Base-by-base conservation (phyloP, 2,888 invertebrate genomes). In the Yponomeuta cagnagella region DNA sequence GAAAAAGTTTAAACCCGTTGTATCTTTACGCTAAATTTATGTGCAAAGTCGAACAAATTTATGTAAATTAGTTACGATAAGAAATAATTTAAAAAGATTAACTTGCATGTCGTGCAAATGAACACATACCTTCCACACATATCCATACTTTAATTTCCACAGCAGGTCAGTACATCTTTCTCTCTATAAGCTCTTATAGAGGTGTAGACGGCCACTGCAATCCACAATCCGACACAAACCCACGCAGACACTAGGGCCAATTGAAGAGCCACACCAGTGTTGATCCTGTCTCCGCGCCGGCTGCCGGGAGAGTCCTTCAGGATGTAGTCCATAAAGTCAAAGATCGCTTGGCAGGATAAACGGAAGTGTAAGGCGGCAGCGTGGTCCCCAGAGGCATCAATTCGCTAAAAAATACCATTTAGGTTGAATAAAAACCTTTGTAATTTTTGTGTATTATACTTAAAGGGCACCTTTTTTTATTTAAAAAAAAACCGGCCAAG, bases 291-390 rank as follows among this genome's bases (percentile, higher is more conserved):
- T 10, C 94, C 94, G 58, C 95, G 93, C 37, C 95, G 90, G 75
- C 94, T 93, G 74, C 94, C 94, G 70, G 93, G 94, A 0, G 94
- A 91, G 76, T 95, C 95, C 70, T 95, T 94, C 73, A 96, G 95
- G 72, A 97, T 88, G 77, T 96, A 97, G 82, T 97, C 97, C 96
- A 97, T 96, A 82, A 96, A 97, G 86, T 97, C 97, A 76, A 94
- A 95, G 70, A 96, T 93, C 0, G 96, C 94, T 72, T 95, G 94
- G 80, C 97, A 97, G 0, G 94, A 89, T 2, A 97, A 85, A 12
- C 97, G 94, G 72, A 93, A 92, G 78, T 94, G 93, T 74, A 96
- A 93, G 0, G 93, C 93, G 2, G 93, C 92, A 9, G 94, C 91
- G 58, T 94, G 92, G 71, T 93, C 93, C 15, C 95, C 95, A 63